A percentile compares a stretch with the other conserved stretches of the same genome.
phyloP scores from a whole-genome alignment of 2,888 invertebrate species.

The Cheilosia variabilis region DNA sequence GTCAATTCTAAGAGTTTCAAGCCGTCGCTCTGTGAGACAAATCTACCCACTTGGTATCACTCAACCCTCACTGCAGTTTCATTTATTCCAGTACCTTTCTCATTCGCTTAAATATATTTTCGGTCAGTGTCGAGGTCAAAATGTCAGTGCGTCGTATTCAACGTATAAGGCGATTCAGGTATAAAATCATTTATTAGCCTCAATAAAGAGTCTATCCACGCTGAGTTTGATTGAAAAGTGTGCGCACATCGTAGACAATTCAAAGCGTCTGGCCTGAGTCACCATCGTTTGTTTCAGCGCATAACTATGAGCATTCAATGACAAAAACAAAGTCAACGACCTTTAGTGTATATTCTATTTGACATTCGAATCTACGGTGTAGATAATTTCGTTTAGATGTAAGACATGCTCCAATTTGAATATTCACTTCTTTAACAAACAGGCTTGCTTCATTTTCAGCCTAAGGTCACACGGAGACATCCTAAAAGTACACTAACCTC shows the following conservation, averaged over 20 bases:
- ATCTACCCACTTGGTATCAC: too few relatives aligned
- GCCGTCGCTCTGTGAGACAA: too few relatives aligned
- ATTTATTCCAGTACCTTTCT: too few relatives aligned
- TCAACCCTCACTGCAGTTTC: too few relatives aligned
- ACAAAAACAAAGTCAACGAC: conserved; percentile 52
- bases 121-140: conserved; percentile 50
- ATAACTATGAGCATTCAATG: conserved; percentile 30
- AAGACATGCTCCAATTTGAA: neutral
- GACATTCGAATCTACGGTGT: neutral
- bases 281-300: conserved; percentile 47
- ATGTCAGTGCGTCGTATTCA: conserved; percentile 24
- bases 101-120: too few relatives aligned
- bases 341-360: conserved; percentile 16
- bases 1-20: too few relatives aligned
- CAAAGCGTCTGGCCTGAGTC: conserved; percentile 42
- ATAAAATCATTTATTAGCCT: conserved; percentile 1
- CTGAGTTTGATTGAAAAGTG: conserved; percentile 7
- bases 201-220: neutral
- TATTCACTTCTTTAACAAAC: neutral
- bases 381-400: neutral
- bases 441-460: neutral
- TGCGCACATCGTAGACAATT: neutral
- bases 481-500: conserved; percentile 30
- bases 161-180: neutral
- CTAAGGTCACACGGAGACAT: conserved; percentile 24